Conservation (phyloP, 2,113 vertebrate genomes). For the Mustela nigripes region DNA sequence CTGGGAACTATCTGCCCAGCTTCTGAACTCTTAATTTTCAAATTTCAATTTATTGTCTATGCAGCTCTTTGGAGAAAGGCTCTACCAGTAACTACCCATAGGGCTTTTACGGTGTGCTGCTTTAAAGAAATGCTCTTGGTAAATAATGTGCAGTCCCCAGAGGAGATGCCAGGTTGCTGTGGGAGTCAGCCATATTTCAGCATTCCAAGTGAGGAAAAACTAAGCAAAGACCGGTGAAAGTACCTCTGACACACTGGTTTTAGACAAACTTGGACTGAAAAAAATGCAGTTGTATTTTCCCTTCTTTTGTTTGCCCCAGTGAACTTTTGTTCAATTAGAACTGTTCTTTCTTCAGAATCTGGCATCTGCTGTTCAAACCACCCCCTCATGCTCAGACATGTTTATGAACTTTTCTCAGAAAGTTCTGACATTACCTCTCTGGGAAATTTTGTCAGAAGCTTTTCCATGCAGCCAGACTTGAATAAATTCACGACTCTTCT, state of each 20-base stretch:
- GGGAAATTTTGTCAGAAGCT: conserved; percentile 19
- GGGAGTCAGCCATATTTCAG: background rate
- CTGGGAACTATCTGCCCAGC: background rate
- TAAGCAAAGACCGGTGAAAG: background rate
- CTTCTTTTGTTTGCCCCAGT: conserved; percentile 78
- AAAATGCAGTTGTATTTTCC: conserved; percentile 69
- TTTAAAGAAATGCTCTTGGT: conserved; percentile 12
- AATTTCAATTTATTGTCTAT: background rate
- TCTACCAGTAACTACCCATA: background rate
- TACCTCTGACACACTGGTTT: conserved; percentile 27
- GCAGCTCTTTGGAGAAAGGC: background rate
- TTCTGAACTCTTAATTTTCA: conserved; percentile 7
- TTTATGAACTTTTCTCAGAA: conserved; percentile 67
- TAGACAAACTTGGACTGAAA: conserved; percentile 67
- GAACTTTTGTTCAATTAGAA: conserved; percentile 84
- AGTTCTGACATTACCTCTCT: conserved; percentile 34
- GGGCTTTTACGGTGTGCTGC: background rate
- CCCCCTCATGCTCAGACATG: conserved; percentile 77
- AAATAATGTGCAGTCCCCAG: background rate
- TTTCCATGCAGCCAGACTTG: background rate
- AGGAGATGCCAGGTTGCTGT: background rate
- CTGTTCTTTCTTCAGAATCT: conserved; percentile 82
- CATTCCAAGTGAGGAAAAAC: background rate
- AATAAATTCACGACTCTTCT: background rate
- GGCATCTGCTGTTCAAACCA: conserved; percentile 77